Evolutionary conservation across 64 coral and sea anemone species (phyloP).

Genomic region (Pocillopora damicornis): DNA sequence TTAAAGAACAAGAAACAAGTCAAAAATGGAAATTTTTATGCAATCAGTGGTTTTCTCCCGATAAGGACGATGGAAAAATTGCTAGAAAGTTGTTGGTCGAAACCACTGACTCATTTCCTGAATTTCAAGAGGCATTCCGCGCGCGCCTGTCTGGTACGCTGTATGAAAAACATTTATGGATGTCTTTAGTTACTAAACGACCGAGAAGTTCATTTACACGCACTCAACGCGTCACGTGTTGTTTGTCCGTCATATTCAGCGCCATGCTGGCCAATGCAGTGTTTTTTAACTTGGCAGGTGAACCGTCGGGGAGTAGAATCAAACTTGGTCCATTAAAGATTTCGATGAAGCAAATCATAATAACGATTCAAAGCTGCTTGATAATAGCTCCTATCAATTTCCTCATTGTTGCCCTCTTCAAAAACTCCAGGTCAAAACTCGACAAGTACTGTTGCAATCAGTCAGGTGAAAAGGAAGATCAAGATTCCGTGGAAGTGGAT

Average conservation of each 20-base stretch:
- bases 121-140: conserved; percentile 19
- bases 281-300: conserved; percentile 62
- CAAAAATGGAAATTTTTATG: neutral
- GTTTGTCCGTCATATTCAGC: conserved; percentile 43
- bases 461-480: neutral
- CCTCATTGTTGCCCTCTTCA: conserved; percentile 54
- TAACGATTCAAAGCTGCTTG: conserved; percentile 65
- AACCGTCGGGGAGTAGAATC: conserved; percentile 12
- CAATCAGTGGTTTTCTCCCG: conserved; percentile 17
- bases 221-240: conserved; percentile 54
- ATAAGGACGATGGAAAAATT: conserved; percentile 10
- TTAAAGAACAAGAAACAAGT: neutral
- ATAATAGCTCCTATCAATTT: conserved; percentile 69
- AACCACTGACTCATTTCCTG: neutral
- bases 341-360: conserved; percentile 63
- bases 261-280: conserved; percentile 66
- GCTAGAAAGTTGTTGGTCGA: neutral
- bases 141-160: neutral
- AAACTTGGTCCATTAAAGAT: conserved; percentile 67
- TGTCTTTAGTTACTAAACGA: conserved; percentile 51
- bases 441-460: neutral
- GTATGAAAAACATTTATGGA: conserved; percentile 27
- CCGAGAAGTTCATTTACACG: conserved; percentile 55
- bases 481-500: neutral
- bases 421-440: conserved; percentile 33